These are phyloP conservation scores for Macaria notata DNA, from an alignment of 2,888 invertebrate genomes.

Conservation along the genomic window DNA sequence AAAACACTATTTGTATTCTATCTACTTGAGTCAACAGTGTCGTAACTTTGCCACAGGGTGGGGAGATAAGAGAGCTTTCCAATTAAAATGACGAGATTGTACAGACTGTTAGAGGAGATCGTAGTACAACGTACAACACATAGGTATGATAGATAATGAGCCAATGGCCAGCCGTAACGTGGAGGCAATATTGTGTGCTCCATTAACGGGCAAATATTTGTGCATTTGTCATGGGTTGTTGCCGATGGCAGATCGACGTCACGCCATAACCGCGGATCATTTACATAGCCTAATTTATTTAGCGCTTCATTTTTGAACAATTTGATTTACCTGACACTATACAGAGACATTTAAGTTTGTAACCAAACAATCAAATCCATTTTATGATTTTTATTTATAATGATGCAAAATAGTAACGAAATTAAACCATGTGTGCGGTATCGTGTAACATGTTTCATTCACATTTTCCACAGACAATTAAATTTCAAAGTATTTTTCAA, in stretches of 20 bases:
- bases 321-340: too few species aligned
- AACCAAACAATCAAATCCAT: too few species aligned
- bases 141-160: slow-evolving; percentile 36
- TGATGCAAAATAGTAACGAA: slow-evolving; percentile 1
- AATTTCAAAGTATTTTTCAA: slow-evolving; percentile 15
- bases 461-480: slow-evolving; percentile 25
- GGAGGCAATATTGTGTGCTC: slow-evolving; percentile 52
- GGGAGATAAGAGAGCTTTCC: slow-evolving; percentile 26
- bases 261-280: slow-evolving; percentile 35
- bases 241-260: slow-evolving; percentile 49
- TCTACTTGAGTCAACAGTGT: slow-evolving; percentile 27
- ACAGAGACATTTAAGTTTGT: too few species aligned
- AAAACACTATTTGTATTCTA: slow-evolving; percentile 27
- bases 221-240: slow-evolving; percentile 52
- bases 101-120: slow-evolving; percentile 12
- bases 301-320: slow-evolving; percentile 19
- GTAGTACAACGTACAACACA: slow-evolving; percentile 17
- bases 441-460: slow-evolving; percentile 7
- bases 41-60: slow-evolving; percentile 16
- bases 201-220: slow-evolving; percentile 72
- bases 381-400: slow-evolving; percentile 16
- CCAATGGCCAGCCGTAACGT: slow-evolving; percentile 42
- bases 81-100: slow-evolving; percentile 24
- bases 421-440: slow-evolving; percentile 18
- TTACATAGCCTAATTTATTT: slow-evolving; percentile 35